Conservation (phyloP, 1,140 invertebrate species). For the Tribolium madens region DNA sequence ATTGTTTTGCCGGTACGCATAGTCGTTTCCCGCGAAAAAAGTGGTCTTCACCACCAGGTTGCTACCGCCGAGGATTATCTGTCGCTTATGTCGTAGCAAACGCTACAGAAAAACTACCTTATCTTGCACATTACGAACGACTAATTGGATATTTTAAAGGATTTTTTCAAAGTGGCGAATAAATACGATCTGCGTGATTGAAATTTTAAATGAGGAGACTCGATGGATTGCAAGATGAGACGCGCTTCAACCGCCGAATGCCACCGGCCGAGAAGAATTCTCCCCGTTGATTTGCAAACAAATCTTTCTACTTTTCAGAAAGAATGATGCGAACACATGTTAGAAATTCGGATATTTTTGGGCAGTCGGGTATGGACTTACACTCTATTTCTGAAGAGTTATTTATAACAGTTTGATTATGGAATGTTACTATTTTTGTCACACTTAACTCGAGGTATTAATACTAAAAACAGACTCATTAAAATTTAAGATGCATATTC, state of each 20-base stretch:
- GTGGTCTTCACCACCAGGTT: conserved; percentile 60
- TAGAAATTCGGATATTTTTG: not conserved
- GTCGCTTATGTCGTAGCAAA: conserved; percentile 55
- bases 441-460: not conserved
- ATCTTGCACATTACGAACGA: conserved; percentile 62
- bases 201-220: conserved; percentile 56
- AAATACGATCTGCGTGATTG: conserved; percentile 60
- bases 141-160: conserved; percentile 62
- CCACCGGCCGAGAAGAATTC: conserved; percentile 16
- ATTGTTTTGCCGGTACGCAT: conserved; percentile 59
- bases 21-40: conserved; percentile 63
- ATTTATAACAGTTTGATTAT: not conserved
- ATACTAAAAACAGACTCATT: not conserved
- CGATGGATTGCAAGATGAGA: not conserved
- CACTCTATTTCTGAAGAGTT: not conserved
- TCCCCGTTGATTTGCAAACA: conserved; percentile 2
- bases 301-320: not conserved
- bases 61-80: conserved; percentile 58
- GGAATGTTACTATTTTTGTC: not conserved
- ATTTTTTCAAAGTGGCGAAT: conserved; percentile 61
- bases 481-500: not conserved
- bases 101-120: conserved; percentile 60
- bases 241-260: conserved; percentile 2
- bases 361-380: not conserved
- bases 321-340: not conserved